These are phyloP conservation scores for Eristalis pertinax DNA, from an alignment of 2,888 invertebrate genomes.

Conservation along the genomic window DNA sequence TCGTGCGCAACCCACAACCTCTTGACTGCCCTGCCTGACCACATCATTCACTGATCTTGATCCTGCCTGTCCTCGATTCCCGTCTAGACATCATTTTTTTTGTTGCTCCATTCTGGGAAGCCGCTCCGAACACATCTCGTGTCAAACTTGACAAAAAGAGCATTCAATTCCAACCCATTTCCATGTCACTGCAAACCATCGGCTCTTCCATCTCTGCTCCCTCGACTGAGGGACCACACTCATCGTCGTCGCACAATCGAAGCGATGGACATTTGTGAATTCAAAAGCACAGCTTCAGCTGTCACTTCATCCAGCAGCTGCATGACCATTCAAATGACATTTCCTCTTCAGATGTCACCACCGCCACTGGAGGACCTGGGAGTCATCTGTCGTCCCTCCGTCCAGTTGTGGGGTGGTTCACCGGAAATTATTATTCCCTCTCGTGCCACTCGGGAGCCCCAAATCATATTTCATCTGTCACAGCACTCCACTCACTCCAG, in stretches of 20 bases:
- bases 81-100: no score
- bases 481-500: not conserved
- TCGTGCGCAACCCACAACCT: no score
- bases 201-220: not conserved
- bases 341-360: not conserved
- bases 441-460: slow-evolving; percentile 50
- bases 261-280: not conserved
- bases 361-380: not conserved
- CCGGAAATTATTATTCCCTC: slow-evolving; percentile 66
- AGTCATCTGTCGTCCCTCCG: not conserved
- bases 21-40: no score
- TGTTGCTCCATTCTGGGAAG: no score
- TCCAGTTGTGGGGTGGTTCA: not conserved
- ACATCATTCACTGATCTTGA: no score
- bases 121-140: no score
- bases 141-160: not conserved
- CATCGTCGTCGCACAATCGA: not conserved
- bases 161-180: not conserved
- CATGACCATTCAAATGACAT: not conserved
- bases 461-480: slow-evolving; percentile 64
- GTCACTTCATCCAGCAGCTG: not conserved
- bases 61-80: no score
- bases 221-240: not conserved
- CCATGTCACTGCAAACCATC: not conserved
- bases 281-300: not conserved